Evolutionary conservation across 2,888 invertebrate species (phyloP).

Genomic region (Pegoplata infirma): DNA sequence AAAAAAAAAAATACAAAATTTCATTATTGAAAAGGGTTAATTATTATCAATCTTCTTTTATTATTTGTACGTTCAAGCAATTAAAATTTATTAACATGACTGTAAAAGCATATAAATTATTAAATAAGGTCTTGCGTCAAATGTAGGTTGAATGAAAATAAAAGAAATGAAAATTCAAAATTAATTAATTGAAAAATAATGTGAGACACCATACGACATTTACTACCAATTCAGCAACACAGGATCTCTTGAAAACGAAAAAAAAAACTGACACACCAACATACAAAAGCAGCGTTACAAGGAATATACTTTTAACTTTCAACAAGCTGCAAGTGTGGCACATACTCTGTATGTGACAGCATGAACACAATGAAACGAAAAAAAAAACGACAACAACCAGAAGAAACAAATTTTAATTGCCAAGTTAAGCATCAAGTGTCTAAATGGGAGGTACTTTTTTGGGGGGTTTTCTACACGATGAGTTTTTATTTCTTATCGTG

Average conservation of each 20-base stretch:
- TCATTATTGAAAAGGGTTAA: background rate
- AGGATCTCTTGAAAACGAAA: background rate
- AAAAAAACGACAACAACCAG: background rate
- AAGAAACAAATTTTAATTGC: conserved; percentile 47
- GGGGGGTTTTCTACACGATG: background rate
- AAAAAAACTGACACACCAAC: background rate
- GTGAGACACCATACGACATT: conserved; percentile 15
- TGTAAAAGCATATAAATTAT: conserved; percentile 31
- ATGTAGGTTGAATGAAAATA: conserved; percentile 3
- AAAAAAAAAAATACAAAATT: too few species aligned
- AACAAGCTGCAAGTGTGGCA: conserved; percentile 10
- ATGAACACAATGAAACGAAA: background rate
- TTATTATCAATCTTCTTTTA: background rate
- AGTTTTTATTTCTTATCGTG: background rate
- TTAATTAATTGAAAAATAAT: conserved; percentile 44
- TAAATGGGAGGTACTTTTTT: conserved; percentile 9
- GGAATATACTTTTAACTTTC: conserved; percentile 19
- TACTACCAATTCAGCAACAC: background rate
- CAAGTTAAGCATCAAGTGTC: conserved; percentile 47
- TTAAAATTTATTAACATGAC: background rate
- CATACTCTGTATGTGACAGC: conserved; percentile 34
- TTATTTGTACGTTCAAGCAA: too few species aligned
- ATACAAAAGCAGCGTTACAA: background rate
- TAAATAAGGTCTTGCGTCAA: conserved; percentile 24
- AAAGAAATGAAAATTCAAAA: conserved; percentile 17